These are phyloP conservation scores for Hirtodrosophila confusa DNA, from an alignment of 2,888 invertebrate genomes.

Conservation along the genomic window DNA sequence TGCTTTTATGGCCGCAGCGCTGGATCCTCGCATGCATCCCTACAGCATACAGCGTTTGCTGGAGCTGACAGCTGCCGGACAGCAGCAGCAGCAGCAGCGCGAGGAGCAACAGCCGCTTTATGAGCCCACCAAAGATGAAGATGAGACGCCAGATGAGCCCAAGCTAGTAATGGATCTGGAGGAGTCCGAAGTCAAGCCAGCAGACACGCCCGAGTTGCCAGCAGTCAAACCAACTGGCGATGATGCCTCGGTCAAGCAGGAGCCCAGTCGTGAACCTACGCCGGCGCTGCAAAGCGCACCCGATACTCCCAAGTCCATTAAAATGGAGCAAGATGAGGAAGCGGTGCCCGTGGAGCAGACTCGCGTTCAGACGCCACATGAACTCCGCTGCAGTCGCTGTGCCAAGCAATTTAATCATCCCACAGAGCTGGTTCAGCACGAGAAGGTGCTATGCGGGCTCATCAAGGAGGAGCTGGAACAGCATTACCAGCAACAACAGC, in stretches of 20 bases:
- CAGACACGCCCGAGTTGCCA: slow-evolving; percentile 15
- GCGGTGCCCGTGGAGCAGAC: slow-evolving; percentile 11
- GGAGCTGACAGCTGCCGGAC: slow-evolving; percentile 83
- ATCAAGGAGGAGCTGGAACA: slow-evolving; percentile 85
- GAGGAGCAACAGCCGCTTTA: slow-evolving; percentile 40
- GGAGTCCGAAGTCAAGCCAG: slow-evolving; percentile 77
- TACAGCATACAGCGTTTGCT: slow-evolving; percentile 83
- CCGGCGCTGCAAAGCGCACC: slow-evolving; percentile 29
- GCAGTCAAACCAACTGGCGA: slow-evolving; percentile 3
- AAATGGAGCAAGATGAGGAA: slow-evolving; percentile 61
- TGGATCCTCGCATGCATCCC: slow-evolving; percentile 83
- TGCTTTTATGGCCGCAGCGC: slow-evolving; percentile 83
- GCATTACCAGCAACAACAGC: slow-evolving; percentile 76
- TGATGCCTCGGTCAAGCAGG: slow-evolving; percentile 49
- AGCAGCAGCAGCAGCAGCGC: slow-evolving; percentile 75
- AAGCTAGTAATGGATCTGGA: slow-evolving; percentile 90
- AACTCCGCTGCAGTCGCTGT: slow-evolving; percentile 86
- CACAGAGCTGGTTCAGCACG: slow-evolving; percentile 89
- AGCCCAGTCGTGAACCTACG: slow-evolving; percentile 80
- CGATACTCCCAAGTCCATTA: slow-evolving; percentile 52
- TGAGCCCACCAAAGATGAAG: slow-evolving; percentile 52
- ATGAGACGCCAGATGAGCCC: slow-evolving; percentile 84
- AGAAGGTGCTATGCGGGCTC: slow-evolving; percentile 87
- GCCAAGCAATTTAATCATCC: slow-evolving; percentile 86
- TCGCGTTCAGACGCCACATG: slow-evolving; percentile 15